phyloP scores from a whole-genome alignment of 1,140 invertebrate genomes.

The Aphelenchoides fujianensis region DNA sequence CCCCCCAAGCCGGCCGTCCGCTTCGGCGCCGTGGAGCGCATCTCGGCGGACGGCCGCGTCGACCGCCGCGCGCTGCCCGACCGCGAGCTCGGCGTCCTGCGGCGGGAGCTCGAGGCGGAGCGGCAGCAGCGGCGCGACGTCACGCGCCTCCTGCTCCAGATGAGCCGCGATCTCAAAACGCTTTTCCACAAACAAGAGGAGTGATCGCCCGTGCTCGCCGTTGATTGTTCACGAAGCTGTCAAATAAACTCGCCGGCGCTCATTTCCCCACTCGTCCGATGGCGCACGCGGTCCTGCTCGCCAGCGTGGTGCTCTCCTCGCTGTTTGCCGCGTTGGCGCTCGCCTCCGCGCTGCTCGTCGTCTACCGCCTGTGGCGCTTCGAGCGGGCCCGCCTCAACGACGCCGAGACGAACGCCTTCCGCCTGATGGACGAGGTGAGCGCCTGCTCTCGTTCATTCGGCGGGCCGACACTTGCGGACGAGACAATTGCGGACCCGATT shows the following conservation, averaged over 20 bases:
- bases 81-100: neutral
- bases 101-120: neutral
- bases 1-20: neutral
- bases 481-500: too few relatives aligned
- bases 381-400: slow-evolving; percentile 7
- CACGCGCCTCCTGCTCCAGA: slow-evolving; percentile 1
- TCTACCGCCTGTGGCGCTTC: neutral
- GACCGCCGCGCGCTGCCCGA: neutral
- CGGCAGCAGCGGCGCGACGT: neutral
- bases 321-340: neutral
- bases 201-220: neutral
- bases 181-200: neutral
- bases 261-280: too few relatives aligned
- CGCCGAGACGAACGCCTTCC: neutral
- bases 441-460: too few relatives aligned
- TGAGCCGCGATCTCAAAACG: neutral
- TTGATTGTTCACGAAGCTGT: too few relatives aligned
- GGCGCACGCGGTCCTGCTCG: neutral
- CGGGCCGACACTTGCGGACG: too few relatives aligned
- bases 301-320: neutral
- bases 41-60: slow-evolving; percentile 4
- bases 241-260: too few relatives aligned
- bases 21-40: slow-evolving; percentile 2
- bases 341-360: neutral
- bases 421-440: slow-evolving; percentile 10